These are phyloP conservation scores for Ennomos fuscantarius DNA, from an alignment of 2,888 invertebrate genomes.

Conservation along the genomic window DNA sequence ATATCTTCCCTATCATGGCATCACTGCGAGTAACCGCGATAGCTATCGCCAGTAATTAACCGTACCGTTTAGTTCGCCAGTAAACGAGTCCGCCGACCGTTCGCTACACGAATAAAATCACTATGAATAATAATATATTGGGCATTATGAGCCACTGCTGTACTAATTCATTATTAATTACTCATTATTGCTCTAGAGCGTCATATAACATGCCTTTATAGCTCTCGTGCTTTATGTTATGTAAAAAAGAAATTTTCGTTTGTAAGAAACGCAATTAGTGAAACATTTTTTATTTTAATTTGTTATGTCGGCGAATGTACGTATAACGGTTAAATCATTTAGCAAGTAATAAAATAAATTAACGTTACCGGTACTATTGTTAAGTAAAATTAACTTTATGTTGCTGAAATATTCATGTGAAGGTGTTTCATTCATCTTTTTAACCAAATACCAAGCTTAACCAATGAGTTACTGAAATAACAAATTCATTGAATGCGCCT, in stretches of 20 bases:
- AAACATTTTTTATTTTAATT: conserved; percentile 37
- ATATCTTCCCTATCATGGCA: conserved; percentile 2
- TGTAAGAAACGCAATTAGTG: conserved; percentile 38
- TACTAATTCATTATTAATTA: conserved; percentile 52
- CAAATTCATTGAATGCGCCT: too few relatives aligned
- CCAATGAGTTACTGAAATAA: neutral
- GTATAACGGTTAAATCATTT: conserved; percentile 37
- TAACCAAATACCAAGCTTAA: neutral
- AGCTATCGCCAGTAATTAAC: conserved; percentile 72
- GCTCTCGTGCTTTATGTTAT: conserved; percentile 32
- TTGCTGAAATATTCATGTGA: conserved; percentile 9
- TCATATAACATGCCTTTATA: conserved; percentile 33
- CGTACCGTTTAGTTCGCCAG: conserved; percentile 73
- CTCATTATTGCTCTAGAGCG: conserved; percentile 39
- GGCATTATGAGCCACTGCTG: conserved; percentile 47
- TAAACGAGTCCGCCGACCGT: conserved; percentile 58
- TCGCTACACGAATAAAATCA: conserved; percentile 55
- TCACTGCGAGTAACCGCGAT: conserved; percentile 49
- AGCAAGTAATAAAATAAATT: conserved; percentile 41
- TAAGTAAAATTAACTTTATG: conserved; percentile 8
- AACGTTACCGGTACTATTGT: conserved; percentile 21
- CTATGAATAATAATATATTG: conserved; percentile 59
- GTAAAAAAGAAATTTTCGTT: conserved; percentile 38
- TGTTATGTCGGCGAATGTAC: conserved; percentile 33
- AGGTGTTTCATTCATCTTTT: neutral